These are phyloP conservation scores for Myotis planiceps DNA, from an alignment of 2,797 vertebrate genomes.

Conservation along the genomic window DNA sequence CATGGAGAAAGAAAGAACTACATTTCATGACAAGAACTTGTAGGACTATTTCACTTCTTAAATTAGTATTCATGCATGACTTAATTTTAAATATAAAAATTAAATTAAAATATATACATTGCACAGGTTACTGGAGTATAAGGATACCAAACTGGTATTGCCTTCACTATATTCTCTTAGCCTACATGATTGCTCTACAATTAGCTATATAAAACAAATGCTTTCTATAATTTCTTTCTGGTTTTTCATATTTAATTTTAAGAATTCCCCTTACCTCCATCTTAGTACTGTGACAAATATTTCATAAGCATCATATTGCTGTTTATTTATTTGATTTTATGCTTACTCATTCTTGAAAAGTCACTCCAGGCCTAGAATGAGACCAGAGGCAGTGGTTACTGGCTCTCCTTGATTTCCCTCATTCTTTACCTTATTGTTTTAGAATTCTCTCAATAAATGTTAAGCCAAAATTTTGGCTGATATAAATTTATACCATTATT, in stretches of 20 bases:
- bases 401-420: neutral
- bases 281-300: neutral
- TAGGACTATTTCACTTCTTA: neutral
- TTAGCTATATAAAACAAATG: neutral
- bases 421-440: neutral
- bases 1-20: neutral
- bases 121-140: neutral
- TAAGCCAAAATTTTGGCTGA: neutral
- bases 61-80: neutral
- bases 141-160: neutral
- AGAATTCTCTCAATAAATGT: neutral
- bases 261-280: neutral
- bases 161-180: neutral
- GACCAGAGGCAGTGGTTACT: neutral
- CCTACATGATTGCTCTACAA: neutral
- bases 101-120: neutral
- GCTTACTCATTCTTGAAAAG: neutral
- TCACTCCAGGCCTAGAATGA: neutral
- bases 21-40: neutral
- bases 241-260: neutral
- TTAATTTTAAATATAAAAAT: neutral
- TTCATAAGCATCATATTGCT: neutral
- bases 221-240: neutral
- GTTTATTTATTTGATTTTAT: neutral
- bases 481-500: constrained; percentile 6